A percentile compares a stretch with the other conserved stretches of the same genome.
Conservation (phyloP, 2,113 vertebrate species). For the Aphyosemion australe region DNA sequence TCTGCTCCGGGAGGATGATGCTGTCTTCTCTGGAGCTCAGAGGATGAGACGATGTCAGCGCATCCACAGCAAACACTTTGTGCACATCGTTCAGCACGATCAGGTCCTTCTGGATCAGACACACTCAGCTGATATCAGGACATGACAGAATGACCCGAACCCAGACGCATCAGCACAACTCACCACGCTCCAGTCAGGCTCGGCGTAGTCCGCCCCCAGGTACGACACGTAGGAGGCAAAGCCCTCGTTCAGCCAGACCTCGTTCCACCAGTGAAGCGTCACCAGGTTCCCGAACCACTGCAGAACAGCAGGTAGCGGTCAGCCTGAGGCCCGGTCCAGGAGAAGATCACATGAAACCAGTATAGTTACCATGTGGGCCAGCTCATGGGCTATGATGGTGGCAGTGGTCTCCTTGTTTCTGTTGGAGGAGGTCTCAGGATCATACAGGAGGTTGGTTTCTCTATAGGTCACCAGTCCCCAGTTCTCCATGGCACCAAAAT, state of each 20-base stretch:
- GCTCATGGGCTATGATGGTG: slow-evolving; percentile 88
- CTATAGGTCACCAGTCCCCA: slow-evolving; percentile 95
- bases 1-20: slow-evolving; percentile 84
- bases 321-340: background rate
- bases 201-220: slow-evolving; percentile 80
- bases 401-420: slow-evolving; percentile 86
- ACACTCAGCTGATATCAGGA: background rate
- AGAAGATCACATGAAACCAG: background rate
- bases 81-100: slow-evolving; percentile 84
- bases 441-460: slow-evolving; percentile 84
- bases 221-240: slow-evolving; percentile 93
- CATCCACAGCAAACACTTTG: slow-evolving; percentile 84
- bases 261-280: slow-evolving; percentile 92
- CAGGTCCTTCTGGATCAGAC: slow-evolving; percentile 84
- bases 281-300: slow-evolving; percentile 96
- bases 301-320: background rate
- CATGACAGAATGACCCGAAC: background rate
- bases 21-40: slow-evolving; percentile 80
- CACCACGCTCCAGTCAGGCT: slow-evolving; percentile 84
- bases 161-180: background rate
- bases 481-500: slow-evolving; percentile 93
- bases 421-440: slow-evolving; percentile 77
- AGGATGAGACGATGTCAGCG: slow-evolving; percentile 87
- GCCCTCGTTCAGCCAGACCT: slow-evolving; percentile 95
- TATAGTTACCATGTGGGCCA: slow-evolving; percentile 90